phyloP scores from a whole-genome alignment of 1,140 invertebrate genomes.

The Euglossa dilemma region DNA sequence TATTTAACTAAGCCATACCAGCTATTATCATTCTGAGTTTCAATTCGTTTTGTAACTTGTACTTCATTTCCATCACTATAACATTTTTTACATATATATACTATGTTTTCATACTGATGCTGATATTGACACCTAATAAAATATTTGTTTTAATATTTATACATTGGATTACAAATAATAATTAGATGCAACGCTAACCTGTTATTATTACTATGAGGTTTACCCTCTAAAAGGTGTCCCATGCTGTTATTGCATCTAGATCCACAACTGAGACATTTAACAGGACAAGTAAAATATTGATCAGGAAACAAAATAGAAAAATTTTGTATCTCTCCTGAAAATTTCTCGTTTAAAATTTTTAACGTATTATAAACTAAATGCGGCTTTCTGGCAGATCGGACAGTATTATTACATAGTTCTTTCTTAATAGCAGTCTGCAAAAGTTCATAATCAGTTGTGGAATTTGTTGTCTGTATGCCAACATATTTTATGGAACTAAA shows the following conservation, averaged over 20 bases:
- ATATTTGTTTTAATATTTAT: background rate
- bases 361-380: slow-evolving; percentile 87
- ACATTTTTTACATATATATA: slow-evolving; percentile 88
- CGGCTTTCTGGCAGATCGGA: slow-evolving; percentile 87
- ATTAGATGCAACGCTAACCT: slow-evolving; percentile 77
- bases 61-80: slow-evolving; percentile 85
- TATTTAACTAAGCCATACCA: slow-evolving; percentile 90
- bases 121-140: slow-evolving; percentile 86
- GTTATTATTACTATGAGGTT: slow-evolving; percentile 83
- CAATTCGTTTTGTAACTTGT: slow-evolving; percentile 84
- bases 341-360: slow-evolving; percentile 90
- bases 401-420: slow-evolving; percentile 87
- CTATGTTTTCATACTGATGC: slow-evolving; percentile 90
- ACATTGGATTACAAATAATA: background rate
- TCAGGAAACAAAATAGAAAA: slow-evolving; percentile 88
- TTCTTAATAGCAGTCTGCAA: slow-evolving; percentile 80
- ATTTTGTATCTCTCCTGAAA: slow-evolving; percentile 87
- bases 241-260: slow-evolving; percentile 88
- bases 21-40: slow-evolving; percentile 86
- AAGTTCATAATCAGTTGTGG: slow-evolving; percentile 83
- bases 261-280: slow-evolving; percentile 89
- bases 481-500: slow-evolving; percentile 90
- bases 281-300: slow-evolving; percentile 91
- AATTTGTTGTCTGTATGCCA: slow-evolving; percentile 84
- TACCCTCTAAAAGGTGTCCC: slow-evolving; percentile 89